Percentiles rank a stretch among this genome's conserved stretches.
Conservation (phyloP, 2,888 invertebrate species). For the Thera britannica region DNA sequence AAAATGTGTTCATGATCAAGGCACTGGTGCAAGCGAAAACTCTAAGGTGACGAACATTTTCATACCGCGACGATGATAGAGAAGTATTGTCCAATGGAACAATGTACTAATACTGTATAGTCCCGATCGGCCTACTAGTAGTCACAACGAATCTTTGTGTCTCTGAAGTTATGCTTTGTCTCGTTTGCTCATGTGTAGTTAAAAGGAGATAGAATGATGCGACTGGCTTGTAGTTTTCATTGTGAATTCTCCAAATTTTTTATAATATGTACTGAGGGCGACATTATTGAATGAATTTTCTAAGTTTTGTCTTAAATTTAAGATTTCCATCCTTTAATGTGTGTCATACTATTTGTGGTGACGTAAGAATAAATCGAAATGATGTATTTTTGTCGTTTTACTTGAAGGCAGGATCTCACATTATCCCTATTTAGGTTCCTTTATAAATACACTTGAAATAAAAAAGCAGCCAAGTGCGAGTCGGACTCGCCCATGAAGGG, state of each 20-base stretch:
- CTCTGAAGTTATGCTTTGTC: background rate
- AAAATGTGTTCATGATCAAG: too few relatives aligned
- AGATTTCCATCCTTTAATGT: slow-evolving; percentile 70
- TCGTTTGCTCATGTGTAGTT: background rate
- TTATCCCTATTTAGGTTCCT: background rate
- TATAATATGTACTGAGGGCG: slow-evolving; percentile 8
- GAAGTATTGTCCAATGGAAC: background rate
- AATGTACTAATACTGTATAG: background rate
- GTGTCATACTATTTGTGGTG: slow-evolving; percentile 81
- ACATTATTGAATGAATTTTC: slow-evolving; percentile 52
- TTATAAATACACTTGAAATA: too few relatives aligned
- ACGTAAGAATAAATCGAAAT: slow-evolving; percentile 73
- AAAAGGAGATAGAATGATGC: background rate
- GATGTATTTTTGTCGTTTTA: slow-evolving; percentile 47
- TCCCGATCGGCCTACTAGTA: background rate
- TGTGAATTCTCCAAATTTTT: background rate
- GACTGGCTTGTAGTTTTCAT: background rate
- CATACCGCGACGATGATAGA: too few relatives aligned
- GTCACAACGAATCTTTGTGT: background rate
- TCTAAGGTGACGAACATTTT: too few relatives aligned
- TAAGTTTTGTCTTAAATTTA: slow-evolving; percentile 60
- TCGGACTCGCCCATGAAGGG: too few relatives aligned
- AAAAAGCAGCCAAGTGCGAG: too few relatives aligned
- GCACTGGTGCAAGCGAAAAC: too few relatives aligned
- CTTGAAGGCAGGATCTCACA: too few relatives aligned